These are phyloP conservation scores for Montifringilla adamsi DNA, from an alignment of 2,113 vertebrate species.

Conservation along the genomic window DNA sequence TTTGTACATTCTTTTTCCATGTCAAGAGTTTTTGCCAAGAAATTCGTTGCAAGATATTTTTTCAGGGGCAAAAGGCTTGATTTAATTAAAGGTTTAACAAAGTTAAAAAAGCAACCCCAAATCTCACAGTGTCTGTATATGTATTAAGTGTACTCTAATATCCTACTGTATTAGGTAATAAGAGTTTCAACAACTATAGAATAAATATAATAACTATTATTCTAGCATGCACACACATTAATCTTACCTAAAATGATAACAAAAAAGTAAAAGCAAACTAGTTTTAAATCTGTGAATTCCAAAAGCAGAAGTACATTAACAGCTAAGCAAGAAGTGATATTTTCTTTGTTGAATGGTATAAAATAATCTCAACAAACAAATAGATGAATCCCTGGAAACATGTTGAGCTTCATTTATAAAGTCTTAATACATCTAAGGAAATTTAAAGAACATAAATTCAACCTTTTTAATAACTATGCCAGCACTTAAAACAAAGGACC, in stretches of 20 bases:
- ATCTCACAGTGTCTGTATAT: neutral
- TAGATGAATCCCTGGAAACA: neutral
- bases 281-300: neutral
- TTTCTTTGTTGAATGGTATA: neutral
- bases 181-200: neutral
- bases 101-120: neutral
- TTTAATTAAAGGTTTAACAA: neutral
- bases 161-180: neutral
- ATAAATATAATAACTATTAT: neutral
- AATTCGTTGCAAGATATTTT: neutral
- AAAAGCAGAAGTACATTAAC: neutral
- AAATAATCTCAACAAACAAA: neutral
- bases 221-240: neutral
- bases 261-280: neutral
- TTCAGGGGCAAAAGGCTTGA: neutral
- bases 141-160: neutral
- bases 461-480: constrained; percentile 37
- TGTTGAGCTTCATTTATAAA: neutral
- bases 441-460: constrained; percentile 40
- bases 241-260: neutral
- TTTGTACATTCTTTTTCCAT: neutral
- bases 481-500: constrained; percentile 38
- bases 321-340: neutral
- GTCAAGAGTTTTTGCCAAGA: neutral
- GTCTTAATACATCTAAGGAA: constrained; percentile 21